Evolutionary conservation across 2,797 vertebrate genomes (phyloP).

Genomic region (Rachycentron canadum): DNA sequence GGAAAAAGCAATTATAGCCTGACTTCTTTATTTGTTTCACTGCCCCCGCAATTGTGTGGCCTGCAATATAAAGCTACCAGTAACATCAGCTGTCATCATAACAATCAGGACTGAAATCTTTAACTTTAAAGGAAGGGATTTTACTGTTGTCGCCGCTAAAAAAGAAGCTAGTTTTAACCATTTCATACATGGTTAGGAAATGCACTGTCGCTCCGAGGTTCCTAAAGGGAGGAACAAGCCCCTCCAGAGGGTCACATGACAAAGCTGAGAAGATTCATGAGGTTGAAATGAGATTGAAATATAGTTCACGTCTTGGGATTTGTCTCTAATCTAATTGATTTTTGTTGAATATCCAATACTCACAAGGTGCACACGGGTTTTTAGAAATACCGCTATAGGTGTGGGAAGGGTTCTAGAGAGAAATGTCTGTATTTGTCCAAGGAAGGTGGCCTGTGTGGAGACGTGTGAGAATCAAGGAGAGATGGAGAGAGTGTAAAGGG

Average conservation of each 20-base stretch:
- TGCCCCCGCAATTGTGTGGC: not conserved
- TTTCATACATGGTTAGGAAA: not conserved
- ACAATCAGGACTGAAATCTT: not conserved
- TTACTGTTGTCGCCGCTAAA: not conserved
- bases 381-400: not conserved
- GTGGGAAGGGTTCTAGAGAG: not conserved
- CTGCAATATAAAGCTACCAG: not conserved
- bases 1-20: not conserved
- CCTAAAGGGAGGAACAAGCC: not conserved
- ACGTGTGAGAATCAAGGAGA: slow-evolving; percentile 41
- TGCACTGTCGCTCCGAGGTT: not conserved
- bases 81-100: not conserved
- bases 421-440: not conserved
- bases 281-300: not conserved
- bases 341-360: too few relatives aligned
- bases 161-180: too few relatives aligned
- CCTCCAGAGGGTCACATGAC: not conserved
- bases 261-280: not conserved
- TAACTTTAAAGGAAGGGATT: too few relatives aligned
- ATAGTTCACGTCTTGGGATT: not conserved
- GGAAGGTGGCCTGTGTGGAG: not conserved
- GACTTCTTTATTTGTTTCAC: not conserved
- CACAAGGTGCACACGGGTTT: too few relatives aligned
- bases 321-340: too few relatives aligned
- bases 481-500: slow-evolving; percentile 39